These are phyloP conservation scores for Tragelaphus strepsiceros DNA, from an alignment of 2,113 vertebrate genomes.

Conservation along the genomic window DNA sequence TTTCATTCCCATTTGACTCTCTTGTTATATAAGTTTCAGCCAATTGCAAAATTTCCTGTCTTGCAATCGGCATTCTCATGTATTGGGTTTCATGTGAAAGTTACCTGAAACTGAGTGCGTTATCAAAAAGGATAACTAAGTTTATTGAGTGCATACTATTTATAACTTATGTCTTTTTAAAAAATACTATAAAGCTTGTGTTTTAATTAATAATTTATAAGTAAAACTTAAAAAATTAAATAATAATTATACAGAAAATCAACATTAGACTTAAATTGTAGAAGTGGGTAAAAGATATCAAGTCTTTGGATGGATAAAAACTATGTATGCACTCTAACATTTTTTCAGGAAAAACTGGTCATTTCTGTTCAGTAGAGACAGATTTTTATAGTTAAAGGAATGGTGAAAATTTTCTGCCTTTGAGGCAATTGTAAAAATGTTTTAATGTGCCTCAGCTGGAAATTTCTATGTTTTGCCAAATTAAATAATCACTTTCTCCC, in stretches of 20 bases:
- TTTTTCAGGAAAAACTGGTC: slow-evolving; percentile 22
- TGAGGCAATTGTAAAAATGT: slow-evolving; percentile 57
- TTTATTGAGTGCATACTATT: neutral
- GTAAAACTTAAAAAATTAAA: neutral
- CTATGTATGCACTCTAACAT: neutral
- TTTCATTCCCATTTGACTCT: neutral
- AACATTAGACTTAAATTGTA: neutral
- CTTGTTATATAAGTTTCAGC: neutral
- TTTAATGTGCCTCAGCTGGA: slow-evolving; percentile 57
- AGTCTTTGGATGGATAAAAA: neutral
- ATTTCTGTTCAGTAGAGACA: slow-evolving; percentile 45
- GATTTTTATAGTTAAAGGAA: slow-evolving; percentile 52
- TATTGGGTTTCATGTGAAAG: neutral
- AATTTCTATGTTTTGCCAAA: slow-evolving; percentile 50
- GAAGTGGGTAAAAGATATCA: neutral
- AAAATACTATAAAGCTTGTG: neutral
- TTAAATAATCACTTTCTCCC: slow-evolving; percentile 54
- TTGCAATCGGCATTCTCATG: neutral
- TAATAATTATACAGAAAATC: neutral
- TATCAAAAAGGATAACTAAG: neutral
- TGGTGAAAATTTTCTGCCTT: slow-evolving; percentile 52
- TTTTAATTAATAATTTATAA: neutral
- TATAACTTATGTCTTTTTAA: neutral
- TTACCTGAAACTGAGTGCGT: neutral
- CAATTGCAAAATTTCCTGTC: neutral